These are phyloP conservation scores for Himalopsyche kuldschensis DNA, from an alignment of 2,888 invertebrate genomes.

Conservation along the genomic window DNA sequence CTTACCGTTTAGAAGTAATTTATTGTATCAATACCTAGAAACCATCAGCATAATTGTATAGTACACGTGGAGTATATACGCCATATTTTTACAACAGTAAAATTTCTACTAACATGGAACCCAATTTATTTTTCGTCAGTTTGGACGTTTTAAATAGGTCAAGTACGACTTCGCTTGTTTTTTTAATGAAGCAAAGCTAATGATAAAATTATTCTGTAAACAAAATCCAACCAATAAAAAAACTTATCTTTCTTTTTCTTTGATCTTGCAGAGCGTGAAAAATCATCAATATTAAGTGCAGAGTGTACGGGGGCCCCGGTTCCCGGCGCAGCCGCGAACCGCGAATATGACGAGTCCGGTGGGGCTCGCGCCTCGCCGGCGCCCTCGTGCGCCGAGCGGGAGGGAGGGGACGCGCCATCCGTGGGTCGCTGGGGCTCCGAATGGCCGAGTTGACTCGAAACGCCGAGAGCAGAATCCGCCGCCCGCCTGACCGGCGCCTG, in stretches of 20 bases:
- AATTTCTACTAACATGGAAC: too few species aligned
- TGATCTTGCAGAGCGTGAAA: slow-evolving; percentile 71
- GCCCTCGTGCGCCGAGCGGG: slow-evolving; percentile 58
- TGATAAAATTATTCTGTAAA: too few species aligned
- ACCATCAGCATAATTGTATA: too few species aligned
- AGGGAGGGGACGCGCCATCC: slow-evolving; percentile 69
- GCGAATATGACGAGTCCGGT: slow-evolving; percentile 44
- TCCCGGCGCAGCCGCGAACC: slow-evolving; percentile 60
- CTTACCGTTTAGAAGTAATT: too few species aligned
- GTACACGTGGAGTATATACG: too few species aligned
- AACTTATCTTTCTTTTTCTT: neutral
- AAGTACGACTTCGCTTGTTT: too few species aligned
- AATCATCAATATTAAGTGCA: slow-evolving; percentile 65
- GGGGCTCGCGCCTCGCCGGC: slow-evolving; percentile 48
- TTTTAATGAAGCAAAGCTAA: too few species aligned
- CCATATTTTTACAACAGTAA: too few species aligned
- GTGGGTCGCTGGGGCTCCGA: slow-evolving; percentile 91
- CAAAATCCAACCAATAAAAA: too few species aligned
- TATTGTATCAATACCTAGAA: too few species aligned
- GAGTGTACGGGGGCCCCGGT: slow-evolving; percentile 65
- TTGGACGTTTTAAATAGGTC: too few species aligned
- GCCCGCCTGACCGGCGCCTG: slow-evolving; percentile 44
- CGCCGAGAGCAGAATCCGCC: slow-evolving; percentile 55
- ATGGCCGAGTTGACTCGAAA: slow-evolving; percentile 97
- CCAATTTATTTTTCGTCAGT: too few species aligned